Evolutionary conservation across 2,113 vertebrate genomes (phyloP).

Genomic region (Chiloscyllium plagiosum): DNA sequence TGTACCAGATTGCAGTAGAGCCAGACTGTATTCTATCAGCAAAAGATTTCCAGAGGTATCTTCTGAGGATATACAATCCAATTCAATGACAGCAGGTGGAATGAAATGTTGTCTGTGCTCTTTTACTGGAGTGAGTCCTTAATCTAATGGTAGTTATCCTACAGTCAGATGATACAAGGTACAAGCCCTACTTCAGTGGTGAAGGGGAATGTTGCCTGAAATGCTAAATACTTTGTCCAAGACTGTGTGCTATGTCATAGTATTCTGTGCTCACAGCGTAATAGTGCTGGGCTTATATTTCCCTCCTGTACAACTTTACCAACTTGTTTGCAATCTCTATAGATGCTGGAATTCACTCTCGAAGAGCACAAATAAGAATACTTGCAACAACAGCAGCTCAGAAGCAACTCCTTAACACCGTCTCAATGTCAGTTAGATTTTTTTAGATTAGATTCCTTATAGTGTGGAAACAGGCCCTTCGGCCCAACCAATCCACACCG

Average conservation of each 20-base stretch:
- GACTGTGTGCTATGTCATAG: not conserved
- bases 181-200: not conserved
- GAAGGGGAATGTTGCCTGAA: not conserved
- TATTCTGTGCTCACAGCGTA: not conserved
- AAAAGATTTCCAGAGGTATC: not conserved
- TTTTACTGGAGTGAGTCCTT: not conserved
- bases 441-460: no score
- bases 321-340: not conserved
- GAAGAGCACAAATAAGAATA: no score
- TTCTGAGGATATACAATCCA: not conserved
- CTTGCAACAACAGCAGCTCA: no score
- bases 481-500: no score
- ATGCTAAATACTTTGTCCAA: not conserved
- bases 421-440: no score
- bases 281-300: not conserved
- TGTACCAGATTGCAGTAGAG: not conserved
- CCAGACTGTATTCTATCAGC: not conserved
- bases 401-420: no score
- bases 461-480: no score
- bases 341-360: no score
- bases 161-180: not conserved
- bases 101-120: not conserved
- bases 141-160: not conserved
- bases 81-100: not conserved
- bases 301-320: not conserved